These are phyloP conservation scores for Ennomos quercinarius DNA, from an alignment of 2,888 invertebrate species.

Conservation along the genomic window DNA sequence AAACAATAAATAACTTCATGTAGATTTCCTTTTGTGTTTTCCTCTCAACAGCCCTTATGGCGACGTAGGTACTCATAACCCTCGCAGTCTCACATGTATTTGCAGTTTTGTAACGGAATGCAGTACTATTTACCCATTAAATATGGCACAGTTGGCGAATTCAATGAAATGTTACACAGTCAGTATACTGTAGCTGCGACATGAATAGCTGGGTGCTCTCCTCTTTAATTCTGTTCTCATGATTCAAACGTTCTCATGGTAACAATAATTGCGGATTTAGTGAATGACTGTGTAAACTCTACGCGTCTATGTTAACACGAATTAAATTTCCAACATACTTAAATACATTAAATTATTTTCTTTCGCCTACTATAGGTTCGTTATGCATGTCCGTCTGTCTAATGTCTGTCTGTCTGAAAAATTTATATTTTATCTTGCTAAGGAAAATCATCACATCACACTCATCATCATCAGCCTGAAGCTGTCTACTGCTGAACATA, in stretches of 20 bases:
- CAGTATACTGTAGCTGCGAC: slow-evolving; percentile 29
- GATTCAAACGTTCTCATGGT: slow-evolving; percentile 72
- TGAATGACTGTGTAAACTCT: slow-evolving; percentile 38
- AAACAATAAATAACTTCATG: slow-evolving; percentile 39
- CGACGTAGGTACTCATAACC: slow-evolving; percentile 23
- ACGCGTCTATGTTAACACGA: slow-evolving; percentile 16
- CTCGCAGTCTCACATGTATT: slow-evolving; percentile 18
- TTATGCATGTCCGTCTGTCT: no score
- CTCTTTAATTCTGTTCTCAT: slow-evolving; percentile 73
- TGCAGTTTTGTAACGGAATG: slow-evolving; percentile 34
- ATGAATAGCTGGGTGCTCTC: slow-evolving; percentile 63
- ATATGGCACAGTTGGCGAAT: slow-evolving; percentile 27
- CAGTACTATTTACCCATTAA: slow-evolving; percentile 12
- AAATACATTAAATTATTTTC: no score
- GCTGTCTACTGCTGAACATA: no score
- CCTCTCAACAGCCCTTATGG: slow-evolving; percentile 29
- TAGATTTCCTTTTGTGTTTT: slow-evolving; percentile 18
- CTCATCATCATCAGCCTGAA: no score
- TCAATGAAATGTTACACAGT: slow-evolving; percentile 37
- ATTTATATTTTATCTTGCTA: no score
- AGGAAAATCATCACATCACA: no score
- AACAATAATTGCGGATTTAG: slow-evolving; percentile 68
- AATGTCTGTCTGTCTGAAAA: no score
- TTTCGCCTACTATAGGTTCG: no score
- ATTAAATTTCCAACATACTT: no score